Base-by-base conservation (phyloP, 2,797 vertebrate species). In the Lithobates pipiens region DNA sequence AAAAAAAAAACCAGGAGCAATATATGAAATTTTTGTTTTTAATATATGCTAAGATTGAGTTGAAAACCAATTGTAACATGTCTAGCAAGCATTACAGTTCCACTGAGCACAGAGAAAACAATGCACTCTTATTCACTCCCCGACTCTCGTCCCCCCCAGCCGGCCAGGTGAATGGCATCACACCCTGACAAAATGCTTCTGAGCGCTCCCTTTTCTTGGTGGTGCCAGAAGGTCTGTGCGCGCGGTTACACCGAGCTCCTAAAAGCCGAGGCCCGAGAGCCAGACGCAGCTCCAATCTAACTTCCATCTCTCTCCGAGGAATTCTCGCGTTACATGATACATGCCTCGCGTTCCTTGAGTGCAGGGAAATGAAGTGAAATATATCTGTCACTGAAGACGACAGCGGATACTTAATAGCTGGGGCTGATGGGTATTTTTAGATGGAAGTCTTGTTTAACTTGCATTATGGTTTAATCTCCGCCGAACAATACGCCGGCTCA, bases 191-290 rank as follows among this genome's bases (percentile, higher is more conserved):
- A 93, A 92, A 29, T 82, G 91, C 89, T 87, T 23, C 78, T 83
- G 83, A 75, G 42, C 61, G 71, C 76, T 88, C 88, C 89, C 27
- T 81, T 88, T 90, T 90, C 89, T 86, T 89, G 50, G 85, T 91
- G 93, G 94, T 95, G 94, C 94, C 93, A 91, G 90, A 90, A 93
- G 93, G 95, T 95, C 95, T 95, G 91, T 91, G 77, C 90, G 89
- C 76, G 77, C 42, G 0, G 89, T 83, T 91, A 90, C 81, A 86
- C 87, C 84, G 23, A 85, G 88, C 84, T 84, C 91, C 91, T 91
- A 89, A 85, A 83, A 91, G 86, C 86, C 87, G 88, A 85, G 89
- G 89, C 82, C 70, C 69, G 84, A 89, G 89, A 92, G 92, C 91
- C 91, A 89, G 92, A 91, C 54, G 10, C 84, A 88, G 85, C 89